Base-by-base conservation (phyloP, 2,797 vertebrate species). In the Scolopax bukidnonensis region DNA sequence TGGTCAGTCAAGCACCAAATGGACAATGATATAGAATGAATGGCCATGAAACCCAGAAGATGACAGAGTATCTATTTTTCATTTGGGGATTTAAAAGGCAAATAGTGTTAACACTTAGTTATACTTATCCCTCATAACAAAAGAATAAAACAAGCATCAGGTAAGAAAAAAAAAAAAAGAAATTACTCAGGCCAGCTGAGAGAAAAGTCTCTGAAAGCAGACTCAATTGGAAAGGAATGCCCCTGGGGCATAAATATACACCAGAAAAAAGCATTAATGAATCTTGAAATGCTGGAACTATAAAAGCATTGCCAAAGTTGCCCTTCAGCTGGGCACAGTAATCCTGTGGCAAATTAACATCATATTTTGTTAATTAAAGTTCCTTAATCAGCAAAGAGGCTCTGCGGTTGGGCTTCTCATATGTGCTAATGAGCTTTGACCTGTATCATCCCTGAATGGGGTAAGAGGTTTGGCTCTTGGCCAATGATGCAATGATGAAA, bases 351-450 rank as follows among this genome's bases (percentile, higher is more conserved):
- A 89, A 87, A 85, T 50, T 70, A 27, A 41, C 36, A 75, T 64
- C 16, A 38, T 41, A n/a, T 70, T 82, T 79, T 79, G 28, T 45
- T 92, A 90, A 82, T 12, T 81, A 65, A 82, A 84, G 74, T 64
- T 92, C 51, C 89, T 92, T 77, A 87, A 40, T 92, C 92, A 90
- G 84, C 64, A 77, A 65, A 93, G 51, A 82, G 24, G 11, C 11
- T 64, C 64, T 80, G 56, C 57, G 77, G 71, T 63, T 93, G 88
- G 63, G 47, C 48, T 65, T 76, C 59, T 92, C 60, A 53, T 12
- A 78, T 36, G 70, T 32, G 50, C 38, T 64, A 85, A 83, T 16
- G 21, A 77, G 51, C 33, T 79, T 14, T 80, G 83, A 93, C 59
- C 77, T 73, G 33, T 51, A 59, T 63, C 74, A 84, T 67, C 51